Conservation (phyloP, 2,797 vertebrate species). For the Alfaro cultratus region DNA sequence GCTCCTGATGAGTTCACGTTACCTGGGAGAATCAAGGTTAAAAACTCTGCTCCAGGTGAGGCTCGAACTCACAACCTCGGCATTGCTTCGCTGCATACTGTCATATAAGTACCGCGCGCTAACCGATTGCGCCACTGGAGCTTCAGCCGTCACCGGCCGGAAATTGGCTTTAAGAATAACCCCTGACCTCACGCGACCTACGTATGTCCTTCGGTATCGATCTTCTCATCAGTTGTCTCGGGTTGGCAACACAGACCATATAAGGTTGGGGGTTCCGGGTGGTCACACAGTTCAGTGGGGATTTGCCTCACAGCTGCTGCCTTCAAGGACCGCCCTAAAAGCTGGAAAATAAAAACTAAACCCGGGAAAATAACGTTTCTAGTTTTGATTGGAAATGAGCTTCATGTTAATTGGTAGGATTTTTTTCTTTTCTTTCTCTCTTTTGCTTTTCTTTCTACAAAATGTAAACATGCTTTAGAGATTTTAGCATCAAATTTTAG, state of each 20-base stretch:
- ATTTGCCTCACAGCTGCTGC: slow-evolving; percentile 29
- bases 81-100: slow-evolving; percentile 95
- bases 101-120: slow-evolving; percentile 99
- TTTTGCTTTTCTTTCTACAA: not conserved
- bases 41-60: slow-evolving; percentile 98
- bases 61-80: slow-evolving; percentile 99
- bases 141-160: fast-evolving
- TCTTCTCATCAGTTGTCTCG: not conserved
- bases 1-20: not conserved
- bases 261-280: not conserved
- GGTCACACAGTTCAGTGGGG: not conserved
- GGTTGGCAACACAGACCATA: not conserved
- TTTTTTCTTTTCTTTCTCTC: not conserved
- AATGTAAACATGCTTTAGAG: not conserved
- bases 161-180: slow-evolving; percentile 33
- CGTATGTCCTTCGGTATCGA: fast-evolving
- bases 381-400: not conserved
- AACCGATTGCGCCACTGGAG: slow-evolving; percentile 99
- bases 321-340: slow-evolving; percentile 34
- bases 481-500: not conserved
- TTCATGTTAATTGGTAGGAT: not conserved
- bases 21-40: too few species aligned
- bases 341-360: slow-evolving; percentile 19
- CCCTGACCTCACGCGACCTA: not conserved
- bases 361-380: not conserved